Percentiles rank a stretch among this genome's conserved stretches.
Conservation (phyloP, 2,797 vertebrate genomes). For the Lindbergichthys nudifrons region DNA sequence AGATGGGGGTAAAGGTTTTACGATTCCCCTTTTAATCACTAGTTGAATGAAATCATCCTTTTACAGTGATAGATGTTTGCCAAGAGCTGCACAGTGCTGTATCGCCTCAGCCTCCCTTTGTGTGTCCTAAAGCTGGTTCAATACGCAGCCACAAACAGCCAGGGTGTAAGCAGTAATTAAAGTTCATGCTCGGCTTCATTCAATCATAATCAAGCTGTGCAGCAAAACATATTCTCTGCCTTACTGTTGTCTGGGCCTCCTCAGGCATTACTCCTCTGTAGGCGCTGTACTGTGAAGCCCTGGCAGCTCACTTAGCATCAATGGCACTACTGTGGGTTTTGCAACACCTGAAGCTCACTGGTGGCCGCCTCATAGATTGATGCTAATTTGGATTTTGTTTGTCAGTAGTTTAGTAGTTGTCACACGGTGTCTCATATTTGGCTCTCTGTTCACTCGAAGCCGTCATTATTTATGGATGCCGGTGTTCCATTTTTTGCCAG, state of each 20-base stretch:
- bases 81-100: constrained; percentile 63
- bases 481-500: constrained; percentile 74
- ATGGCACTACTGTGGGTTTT: constrained; percentile 72
- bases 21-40: constrained; percentile 57
- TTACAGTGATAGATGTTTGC: constrained; percentile 72
- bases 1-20: constrained; percentile 42
- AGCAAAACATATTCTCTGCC: constrained; percentile 80
- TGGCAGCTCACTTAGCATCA: constrained; percentile 75
- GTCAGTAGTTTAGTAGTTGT: constrained; percentile 83
- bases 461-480: constrained; percentile 79
- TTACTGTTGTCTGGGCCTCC: constrained; percentile 76
- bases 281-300: constrained; percentile 68
- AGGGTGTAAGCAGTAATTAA: constrained; percentile 87
- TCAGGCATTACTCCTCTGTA: constrained; percentile 72
- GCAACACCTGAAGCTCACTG: constrained; percentile 79
- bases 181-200: constrained; percentile 86
- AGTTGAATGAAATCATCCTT: constrained; percentile 68
- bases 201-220: constrained; percentile 87
- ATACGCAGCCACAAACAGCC: constrained; percentile 79
- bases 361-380: constrained; percentile 76
- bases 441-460: constrained; percentile 62
- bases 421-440: constrained; percentile 64
- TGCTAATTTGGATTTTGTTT: constrained; percentile 84
- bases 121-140: constrained; percentile 77
- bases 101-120: constrained; percentile 71